A percentile compares a stretch with the other conserved stretches of the same genome.
phyloP scores from a whole-genome alignment of 2,888 invertebrate genomes.

The Psylliodes chrysocephalus region DNA sequence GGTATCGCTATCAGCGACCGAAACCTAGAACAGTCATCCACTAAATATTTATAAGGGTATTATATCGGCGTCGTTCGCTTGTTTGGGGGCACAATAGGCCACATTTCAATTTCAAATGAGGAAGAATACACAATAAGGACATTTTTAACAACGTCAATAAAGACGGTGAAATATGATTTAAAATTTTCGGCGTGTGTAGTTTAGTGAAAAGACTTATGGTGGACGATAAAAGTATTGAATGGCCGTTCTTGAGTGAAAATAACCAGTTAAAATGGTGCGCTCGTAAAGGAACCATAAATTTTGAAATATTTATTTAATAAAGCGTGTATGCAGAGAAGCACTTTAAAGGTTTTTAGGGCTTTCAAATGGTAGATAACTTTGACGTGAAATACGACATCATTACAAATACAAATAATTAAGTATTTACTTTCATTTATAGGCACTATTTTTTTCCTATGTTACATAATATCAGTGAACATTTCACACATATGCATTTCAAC shows the following conservation, averaged over 20 bases:
- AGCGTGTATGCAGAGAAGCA: not conserved
- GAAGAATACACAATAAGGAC: slow-evolving; percentile 40
- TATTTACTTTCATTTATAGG: too few species aligned
- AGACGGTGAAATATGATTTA: slow-evolving; percentile 37
- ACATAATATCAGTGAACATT: too few species aligned
- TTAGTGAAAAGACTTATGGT: not conserved
- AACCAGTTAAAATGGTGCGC: not conserved
- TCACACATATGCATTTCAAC: too few species aligned
- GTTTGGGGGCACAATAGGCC: slow-evolving; percentile 39
- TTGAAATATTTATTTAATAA: not conserved
- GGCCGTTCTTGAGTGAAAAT: slow-evolving; percentile 2
- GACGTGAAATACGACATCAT: too few species aligned
- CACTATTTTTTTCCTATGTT: too few species aligned
- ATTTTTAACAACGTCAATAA: slow-evolving; percentile 40
- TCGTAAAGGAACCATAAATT: slow-evolving; percentile 7
- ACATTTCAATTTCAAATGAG: slow-evolving; percentile 46
- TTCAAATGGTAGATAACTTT: too few species aligned
- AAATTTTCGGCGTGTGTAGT: slow-evolving; percentile 21
- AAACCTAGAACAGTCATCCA: slow-evolving; percentile 32
- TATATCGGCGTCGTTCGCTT: slow-evolving; percentile 26
- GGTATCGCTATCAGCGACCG: slow-evolving; percentile 15
- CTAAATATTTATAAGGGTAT: slow-evolving; percentile 45
- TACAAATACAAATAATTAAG: too few species aligned
- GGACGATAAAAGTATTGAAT: slow-evolving; percentile 9
- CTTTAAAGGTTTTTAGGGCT: too few species aligned